Evolutionary conservation across 1,140 invertebrate species (phyloP), one percentile per base, ranked within the genome.

Genomic region (Drosophila watanabei): DNA sequence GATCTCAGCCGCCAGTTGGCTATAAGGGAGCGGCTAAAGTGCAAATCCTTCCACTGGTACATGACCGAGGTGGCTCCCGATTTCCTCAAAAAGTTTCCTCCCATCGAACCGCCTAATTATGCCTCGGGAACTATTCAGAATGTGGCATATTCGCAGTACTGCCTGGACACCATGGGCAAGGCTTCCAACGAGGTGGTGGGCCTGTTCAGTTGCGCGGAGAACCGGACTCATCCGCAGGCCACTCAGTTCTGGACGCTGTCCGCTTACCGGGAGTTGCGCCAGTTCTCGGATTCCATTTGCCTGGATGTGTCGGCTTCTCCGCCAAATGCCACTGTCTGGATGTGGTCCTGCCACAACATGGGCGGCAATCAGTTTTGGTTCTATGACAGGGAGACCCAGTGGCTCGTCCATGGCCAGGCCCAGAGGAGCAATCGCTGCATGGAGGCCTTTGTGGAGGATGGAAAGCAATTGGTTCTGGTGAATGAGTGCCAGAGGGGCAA

Each of bases 11-110:
- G 95, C 35, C 97, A 97, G 90, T 94, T 94, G 60, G 95, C 94
- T 0, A 93, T 98, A 8, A 88, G 97, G 11, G 90, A 95, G 71
- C 95, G 94, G 48, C 93, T 97, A 2, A 94, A 97, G 11, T 98
- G 97, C 90, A 97, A 97, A 91, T 93, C 96, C 0, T 98, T 98
- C 85, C 96, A 97, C 64, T 98, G 97, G 97, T 98, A 96, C 78
- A 97, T 98, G 94, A 95, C 96, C 46, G 95, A 96, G 52, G 94
- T 97, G 14, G 97, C 97, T 0, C 97, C 97, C 92, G 97, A 98
- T 91, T 94, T 97, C 9, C 93, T 95, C 0, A 94, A 95, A 58
- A 95, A 95, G 52, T 98, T 97, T 92, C 97, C 97, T 13, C 96
- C 96, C 0, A 93, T 97, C 2, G 96, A 97, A 70, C 97, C 97